phyloP scores from a whole-genome alignment of 1,140 invertebrate species.

The Temnothorax curvispinosus region DNA sequence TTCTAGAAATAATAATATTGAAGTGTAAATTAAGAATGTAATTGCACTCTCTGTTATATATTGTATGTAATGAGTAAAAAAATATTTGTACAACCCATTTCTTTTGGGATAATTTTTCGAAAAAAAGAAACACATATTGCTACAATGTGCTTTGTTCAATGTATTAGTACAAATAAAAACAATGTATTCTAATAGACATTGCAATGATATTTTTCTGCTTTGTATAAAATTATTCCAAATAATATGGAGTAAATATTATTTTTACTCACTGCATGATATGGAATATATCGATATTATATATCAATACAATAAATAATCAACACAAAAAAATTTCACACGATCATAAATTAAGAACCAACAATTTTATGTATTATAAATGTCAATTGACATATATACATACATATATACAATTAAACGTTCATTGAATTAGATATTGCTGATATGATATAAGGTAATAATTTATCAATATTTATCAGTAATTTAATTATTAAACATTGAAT shows the following conservation, averaged over 20 bases:
- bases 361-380: not conserved
- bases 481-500: not conserved
- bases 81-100: not conserved
- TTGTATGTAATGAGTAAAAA: not conserved
- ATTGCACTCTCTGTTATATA: not conserved
- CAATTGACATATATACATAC: not conserved
- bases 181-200: not conserved
- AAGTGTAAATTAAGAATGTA: not conserved
- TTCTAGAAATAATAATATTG: not conserved
- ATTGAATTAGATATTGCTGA: not conserved
- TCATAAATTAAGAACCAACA: not conserved
- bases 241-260: constrained; percentile 14
- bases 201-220: constrained; percentile 17
- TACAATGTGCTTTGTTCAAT: constrained; percentile 11
- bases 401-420: not conserved
- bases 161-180: not conserved
- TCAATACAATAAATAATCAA: not conserved
- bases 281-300: not conserved
- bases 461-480: not conserved
- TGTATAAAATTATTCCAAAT: constrained; percentile 15
- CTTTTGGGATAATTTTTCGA: constrained; percentile 8
- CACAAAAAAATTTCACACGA: not conserved
- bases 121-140: not conserved
- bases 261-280: not conserved
- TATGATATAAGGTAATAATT: not conserved